These are phyloP conservation scores for Bedellia somnulentella DNA, from an alignment of 2,888 invertebrate genomes.

Conservation along the genomic window DNA sequence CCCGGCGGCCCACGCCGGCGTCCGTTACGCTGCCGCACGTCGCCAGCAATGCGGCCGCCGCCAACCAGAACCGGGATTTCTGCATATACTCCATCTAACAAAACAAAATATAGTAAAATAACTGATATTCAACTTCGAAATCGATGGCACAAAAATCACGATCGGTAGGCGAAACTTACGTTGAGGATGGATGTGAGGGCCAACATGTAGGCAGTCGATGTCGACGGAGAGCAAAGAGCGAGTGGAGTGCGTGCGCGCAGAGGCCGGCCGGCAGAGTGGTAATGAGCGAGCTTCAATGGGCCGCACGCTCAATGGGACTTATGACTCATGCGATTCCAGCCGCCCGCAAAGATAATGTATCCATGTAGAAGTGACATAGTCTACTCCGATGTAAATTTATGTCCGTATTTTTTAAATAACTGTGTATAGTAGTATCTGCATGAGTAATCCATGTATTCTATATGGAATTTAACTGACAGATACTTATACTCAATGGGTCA, in stretches of 20 bases:
- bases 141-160: constrained; percentile 14
- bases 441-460: too few relatives aligned
- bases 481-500: too few relatives aligned
- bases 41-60: constrained; percentile 36
- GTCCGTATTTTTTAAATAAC: too few relatives aligned
- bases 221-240: constrained; percentile 44
- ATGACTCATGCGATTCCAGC: constrained; percentile 49
- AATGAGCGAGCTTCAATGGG: constrained; percentile 57
- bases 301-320: constrained; percentile 38
- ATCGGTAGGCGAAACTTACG: constrained; percentile 51
- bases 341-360: too few relatives aligned
- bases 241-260: constrained; percentile 49
- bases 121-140: too few relatives aligned
- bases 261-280: constrained; percentile 57
- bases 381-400: too few relatives aligned
- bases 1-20: constrained; percentile 38
- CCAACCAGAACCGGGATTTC: constrained; percentile 42
- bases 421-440: too few relatives aligned
- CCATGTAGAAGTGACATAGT: too few relatives aligned
- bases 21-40: constrained; percentile 32
- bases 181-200: constrained; percentile 40
- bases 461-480: too few relatives aligned
- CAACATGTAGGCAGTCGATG: constrained; percentile 43
- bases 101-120: too few relatives aligned
- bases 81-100: constrained; percentile 48